Evolutionary conservation across 2,113 vertebrate genomes (phyloP), one percentile per base, ranked within the genome.

Genomic region (Regulus satrapa): DNA sequence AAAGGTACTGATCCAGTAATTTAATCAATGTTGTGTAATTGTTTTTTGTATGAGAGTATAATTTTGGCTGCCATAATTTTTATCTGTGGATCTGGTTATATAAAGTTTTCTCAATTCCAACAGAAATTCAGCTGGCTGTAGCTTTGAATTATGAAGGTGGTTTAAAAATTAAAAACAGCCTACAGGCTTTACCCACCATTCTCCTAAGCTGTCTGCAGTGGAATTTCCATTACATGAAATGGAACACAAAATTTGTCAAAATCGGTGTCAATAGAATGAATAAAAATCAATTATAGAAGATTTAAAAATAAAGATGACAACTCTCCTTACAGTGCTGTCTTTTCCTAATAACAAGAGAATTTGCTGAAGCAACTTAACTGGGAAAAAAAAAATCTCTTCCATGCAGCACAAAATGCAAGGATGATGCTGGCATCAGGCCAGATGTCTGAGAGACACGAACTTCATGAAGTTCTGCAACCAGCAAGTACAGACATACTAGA

Each of bases 251-350:
- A 45, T 43, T 78, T 89, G 66, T 89, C 66, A 75, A 56, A 89
- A 79, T 49, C 18, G 14, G 29, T 95, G 76, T 92, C 85, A 85
- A 54, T 41, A 92, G 56, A 92, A 91, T 56, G 10, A 74, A 79
- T 87, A 81, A 34, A 87, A 94, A 91, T 82, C 14, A 84, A 62
- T 78, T 95, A 58, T 52, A 45, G 13, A 67, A 63, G n/a, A 52
- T 61, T 89, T 84, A 88, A 64, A 95, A 95, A 95, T 91, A 89
- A 96, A 95, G 36, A 62, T 51, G 54, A 87, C 41, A 73, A 48
- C 66, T 85, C 52, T 89, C 87, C 48, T 80, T 69, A 76, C 54
- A 76, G 32, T 73, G 49, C 32, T 32, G 20, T 9, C 40, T 94
- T 95, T 88, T 95, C 49, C 85, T 88, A 85, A 5, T 66, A 95